Conservation (phyloP, 2,113 vertebrate species). For the Lepus europaeus region DNA sequence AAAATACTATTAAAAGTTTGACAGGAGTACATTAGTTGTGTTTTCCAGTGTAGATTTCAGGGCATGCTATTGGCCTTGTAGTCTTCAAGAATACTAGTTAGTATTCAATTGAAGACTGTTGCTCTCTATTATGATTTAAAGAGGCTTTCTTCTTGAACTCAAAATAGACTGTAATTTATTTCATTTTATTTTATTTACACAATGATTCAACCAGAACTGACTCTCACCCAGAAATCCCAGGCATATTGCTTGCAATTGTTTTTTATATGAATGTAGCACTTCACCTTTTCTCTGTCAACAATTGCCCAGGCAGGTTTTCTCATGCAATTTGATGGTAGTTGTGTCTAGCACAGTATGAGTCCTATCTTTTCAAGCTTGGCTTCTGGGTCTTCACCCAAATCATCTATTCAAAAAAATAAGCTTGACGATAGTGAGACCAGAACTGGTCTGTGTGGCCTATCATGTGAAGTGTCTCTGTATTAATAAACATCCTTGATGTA, state of each 20-base stretch:
- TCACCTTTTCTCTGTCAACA: neutral
- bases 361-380: neutral
- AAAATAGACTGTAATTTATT: neutral
- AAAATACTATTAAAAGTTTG: neutral
- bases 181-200: neutral
- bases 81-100: neutral
- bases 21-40: neutral
- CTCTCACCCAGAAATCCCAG: fast-evolving
- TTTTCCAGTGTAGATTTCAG: neutral
- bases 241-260: neutral
- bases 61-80: neutral
- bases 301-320: neutral
- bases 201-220: neutral
- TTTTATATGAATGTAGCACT: neutral
- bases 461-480: neutral
- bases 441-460: neutral
- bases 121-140: neutral
- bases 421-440: neutral
- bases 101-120: neutral
- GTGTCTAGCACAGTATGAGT: neutral
- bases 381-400: neutral
- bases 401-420: neutral
- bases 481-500: neutral
- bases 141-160: neutral
- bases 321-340: neutral